Base-by-base conservation (phyloP, 92 coral and sea anemone species). In the Desmophyllum pertusum region DNA sequence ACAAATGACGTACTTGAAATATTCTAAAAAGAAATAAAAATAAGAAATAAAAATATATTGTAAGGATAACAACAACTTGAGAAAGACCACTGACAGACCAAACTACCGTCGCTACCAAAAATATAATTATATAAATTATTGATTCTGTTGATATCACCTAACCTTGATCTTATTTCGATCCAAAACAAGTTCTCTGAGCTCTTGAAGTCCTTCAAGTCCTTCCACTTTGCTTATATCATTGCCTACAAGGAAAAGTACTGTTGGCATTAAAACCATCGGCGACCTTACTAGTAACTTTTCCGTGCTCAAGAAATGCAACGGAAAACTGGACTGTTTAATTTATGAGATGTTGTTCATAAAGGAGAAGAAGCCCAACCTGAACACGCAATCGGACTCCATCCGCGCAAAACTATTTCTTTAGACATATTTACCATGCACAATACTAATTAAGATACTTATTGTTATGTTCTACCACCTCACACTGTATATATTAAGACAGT, bases 161-260 rank as follows among this genome's bases (percentile, higher is more conserved):
- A 93, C 97, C 93, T 95, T 93, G 66, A 96, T 94, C 84, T 94
- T 96, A 69, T 96, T 96, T 73, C 97, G 87, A 85, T 96, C 98
- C 8, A 96, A 89, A 42, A 96, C 98, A 66, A 96, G 93, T 75
- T 96, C 98, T 42, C 98, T 77, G 36, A 96, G 91, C 40, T 94
- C 93, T 50, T 83, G 96, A 31, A 96, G 85, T 33, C 96, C 96
- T 29, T 94, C 88, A 25, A 96, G 72, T 40, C 98, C 98, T 76
- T 96, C 98, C 6, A 96, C 90, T 83, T 94, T 96, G 59, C 85
- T 75, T 43, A 96, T 96, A 42, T 96, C 98, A 81, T 96, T 96
- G 14, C 98, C 98, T 96, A 73, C 45, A n/a, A 65, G 21, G 64
- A 27, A 59, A 18, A 43, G 43, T 21, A 23, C 9, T 40, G 8